phyloP scores from a whole-genome alignment of 2,888 invertebrate species.

The Stomorhina lunata region DNA sequence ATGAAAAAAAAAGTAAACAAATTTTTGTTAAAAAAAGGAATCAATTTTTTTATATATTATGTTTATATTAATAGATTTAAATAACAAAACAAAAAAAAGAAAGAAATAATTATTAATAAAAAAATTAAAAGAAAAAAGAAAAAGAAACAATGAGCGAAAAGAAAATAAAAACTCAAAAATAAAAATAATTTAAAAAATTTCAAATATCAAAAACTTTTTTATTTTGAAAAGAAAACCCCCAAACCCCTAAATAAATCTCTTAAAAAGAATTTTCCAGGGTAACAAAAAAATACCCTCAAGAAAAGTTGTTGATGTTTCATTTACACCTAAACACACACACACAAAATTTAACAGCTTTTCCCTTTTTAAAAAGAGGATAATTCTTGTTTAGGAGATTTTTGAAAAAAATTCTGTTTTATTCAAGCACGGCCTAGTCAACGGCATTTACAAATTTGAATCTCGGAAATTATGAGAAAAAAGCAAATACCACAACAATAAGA shows the following conservation, averaged over 20 bases:
- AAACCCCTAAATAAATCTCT: constrained; percentile 11
- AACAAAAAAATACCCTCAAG: background rate
- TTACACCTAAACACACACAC: background rate
- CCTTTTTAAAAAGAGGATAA: background rate
- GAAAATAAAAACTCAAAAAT: constrained; percentile 42
- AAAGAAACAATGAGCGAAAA: constrained; percentile 32
- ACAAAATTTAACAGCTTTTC: constrained; percentile 30
- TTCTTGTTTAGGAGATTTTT: constrained; percentile 52
- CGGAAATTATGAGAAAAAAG: constrained; percentile 16
- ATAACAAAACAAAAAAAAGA: constrained; percentile 25
- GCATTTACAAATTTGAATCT: constrained; percentile 17
- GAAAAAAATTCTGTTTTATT: constrained; percentile 61
- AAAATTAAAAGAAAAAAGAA: constrained; percentile 5
- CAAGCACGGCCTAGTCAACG: constrained; percentile 51
- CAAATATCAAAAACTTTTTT: no score
- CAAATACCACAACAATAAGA: background rate
- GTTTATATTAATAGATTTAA: constrained; percentile 64
- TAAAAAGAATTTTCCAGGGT: constrained; percentile 19
- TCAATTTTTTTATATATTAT: constrained; percentile 64
- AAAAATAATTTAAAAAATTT: constrained; percentile 44
- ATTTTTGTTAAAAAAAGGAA: constrained; percentile 60
- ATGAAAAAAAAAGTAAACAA: constrained; percentile 25
- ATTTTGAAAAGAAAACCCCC: background rate
- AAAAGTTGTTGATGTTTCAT: constrained; percentile 47
- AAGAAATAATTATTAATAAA: constrained; percentile 2